Conservation (phyloP, 2,113 vertebrate species). For the Tachuris rubrigastra region DNA sequence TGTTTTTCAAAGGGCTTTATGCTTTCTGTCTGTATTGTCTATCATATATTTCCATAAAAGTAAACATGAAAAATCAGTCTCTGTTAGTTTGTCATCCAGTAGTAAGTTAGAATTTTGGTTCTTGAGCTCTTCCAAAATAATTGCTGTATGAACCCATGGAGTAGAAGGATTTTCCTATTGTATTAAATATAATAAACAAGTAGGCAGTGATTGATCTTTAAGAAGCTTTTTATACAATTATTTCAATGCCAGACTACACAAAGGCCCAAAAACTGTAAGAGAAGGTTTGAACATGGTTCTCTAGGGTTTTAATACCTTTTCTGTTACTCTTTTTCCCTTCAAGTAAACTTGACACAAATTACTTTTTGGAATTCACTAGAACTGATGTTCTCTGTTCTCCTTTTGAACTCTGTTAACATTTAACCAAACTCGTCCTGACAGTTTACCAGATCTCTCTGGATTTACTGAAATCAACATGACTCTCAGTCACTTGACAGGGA, state of each 20-base stretch:
- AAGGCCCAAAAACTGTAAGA: background rate
- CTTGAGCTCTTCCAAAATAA: background rate
- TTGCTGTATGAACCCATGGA: background rate
- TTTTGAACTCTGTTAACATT: conserved; percentile 21
- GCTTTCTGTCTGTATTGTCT: background rate
- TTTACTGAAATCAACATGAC: background rate
- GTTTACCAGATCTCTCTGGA: conserved; percentile 9
- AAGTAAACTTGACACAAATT: background rate
- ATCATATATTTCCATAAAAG: background rate
- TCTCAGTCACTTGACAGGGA: background rate
- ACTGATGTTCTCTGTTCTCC: background rate
- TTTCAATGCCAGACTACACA: background rate
- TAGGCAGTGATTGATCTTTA: background rate
- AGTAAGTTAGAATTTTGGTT: background rate
- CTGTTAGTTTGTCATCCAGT: background rate
- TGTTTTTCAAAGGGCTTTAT: background rate
- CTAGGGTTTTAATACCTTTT: background rate
- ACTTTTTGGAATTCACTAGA: conserved; percentile 1
- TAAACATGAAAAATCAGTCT: background rate
- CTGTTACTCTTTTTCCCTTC: background rate
- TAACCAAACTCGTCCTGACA: conserved; percentile 39
- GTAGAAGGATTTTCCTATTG: background rate
- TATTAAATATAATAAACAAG: background rate
- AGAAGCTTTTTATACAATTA: background rate
- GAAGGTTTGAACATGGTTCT: background rate